phyloP scores from a whole-genome alignment of 2,797 vertebrate species.

The Centropyge bicolor region DNA sequence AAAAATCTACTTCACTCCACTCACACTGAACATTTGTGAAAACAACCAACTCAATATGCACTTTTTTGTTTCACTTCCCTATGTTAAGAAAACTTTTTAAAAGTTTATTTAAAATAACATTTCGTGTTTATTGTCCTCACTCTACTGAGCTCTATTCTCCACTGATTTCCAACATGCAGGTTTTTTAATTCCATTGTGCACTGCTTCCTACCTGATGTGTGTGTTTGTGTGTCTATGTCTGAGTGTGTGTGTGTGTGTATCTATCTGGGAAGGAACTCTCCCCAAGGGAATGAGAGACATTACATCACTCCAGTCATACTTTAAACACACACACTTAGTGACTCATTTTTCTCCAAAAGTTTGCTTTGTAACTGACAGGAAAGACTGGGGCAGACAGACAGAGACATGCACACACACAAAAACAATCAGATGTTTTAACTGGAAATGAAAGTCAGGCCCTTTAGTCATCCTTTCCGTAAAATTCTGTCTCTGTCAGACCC shows the following conservation, averaged over 20 bases:
- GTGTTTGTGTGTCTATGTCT: not conserved
- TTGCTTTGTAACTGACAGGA: not conserved
- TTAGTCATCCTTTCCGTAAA: not conserved
- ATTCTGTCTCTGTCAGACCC: not conserved
- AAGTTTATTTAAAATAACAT: too few species aligned
- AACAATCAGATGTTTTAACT: not conserved
- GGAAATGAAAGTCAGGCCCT: not conserved
- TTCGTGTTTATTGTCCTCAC: too few species aligned
- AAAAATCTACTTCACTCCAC: too few species aligned
- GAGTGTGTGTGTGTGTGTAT: not conserved
- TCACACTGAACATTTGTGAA: too few species aligned
- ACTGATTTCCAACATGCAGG: not conserved
- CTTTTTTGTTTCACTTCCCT: not conserved
- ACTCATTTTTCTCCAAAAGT: not conserved
- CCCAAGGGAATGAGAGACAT: constrained; percentile 12
- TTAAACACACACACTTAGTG: not conserved
- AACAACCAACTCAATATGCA: not conserved
- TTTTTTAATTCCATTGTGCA: not conserved
- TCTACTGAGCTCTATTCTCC: not conserved
- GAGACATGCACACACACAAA: not conserved
- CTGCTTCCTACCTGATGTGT: not conserved
- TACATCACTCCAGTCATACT: constrained; percentile 25
- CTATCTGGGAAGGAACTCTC: constrained; percentile 1
- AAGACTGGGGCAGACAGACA: not conserved
- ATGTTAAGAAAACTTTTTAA: too few species aligned